Percentiles rank a stretch among this genome's conserved stretches.
These are phyloP conservation scores for Muscina levida DNA, from an alignment of 2,888 invertebrate species.

Conservation along the genomic window DNA sequence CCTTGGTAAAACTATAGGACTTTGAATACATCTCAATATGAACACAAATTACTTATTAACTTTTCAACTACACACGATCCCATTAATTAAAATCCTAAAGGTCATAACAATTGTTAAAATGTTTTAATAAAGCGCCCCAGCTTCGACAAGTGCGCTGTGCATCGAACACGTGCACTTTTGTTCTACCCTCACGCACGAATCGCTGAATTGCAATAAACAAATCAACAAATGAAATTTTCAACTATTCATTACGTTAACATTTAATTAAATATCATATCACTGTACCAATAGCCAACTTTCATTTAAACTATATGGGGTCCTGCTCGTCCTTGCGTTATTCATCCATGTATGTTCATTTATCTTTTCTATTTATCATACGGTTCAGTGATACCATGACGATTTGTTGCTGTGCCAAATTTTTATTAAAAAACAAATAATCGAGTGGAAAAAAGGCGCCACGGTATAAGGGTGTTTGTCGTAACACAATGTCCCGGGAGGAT, in stretches of 20 bases:
- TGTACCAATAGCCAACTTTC: constrained; percentile 2
- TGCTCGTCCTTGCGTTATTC: no score
- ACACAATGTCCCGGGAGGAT: background rate
- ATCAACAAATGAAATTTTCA: constrained; percentile 19
- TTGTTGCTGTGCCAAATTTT: constrained; percentile 32
- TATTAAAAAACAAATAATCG: constrained; percentile 63
- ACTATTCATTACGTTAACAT: constrained; percentile 6
- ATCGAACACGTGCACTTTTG: constrained; percentile 4
- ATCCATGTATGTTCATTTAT: constrained; percentile 12
- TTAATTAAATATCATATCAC: constrained; percentile 64
- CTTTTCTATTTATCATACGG: constrained; percentile 1
- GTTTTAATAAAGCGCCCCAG: background rate
- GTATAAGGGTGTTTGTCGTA: constrained; percentile 28
- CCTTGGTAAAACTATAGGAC: no score
- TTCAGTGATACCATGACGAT: constrained; percentile 60
- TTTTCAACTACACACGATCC: no score
- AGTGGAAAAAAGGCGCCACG: constrained; percentile 40
- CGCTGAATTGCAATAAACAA: constrained; percentile 41
- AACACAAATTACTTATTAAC: no score
- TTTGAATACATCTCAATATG: no score
- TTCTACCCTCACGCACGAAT: background rate
- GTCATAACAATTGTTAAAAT: background rate
- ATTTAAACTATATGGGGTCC: background rate
- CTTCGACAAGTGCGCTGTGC: background rate
- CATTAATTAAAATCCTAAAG: no score